Percentiles rank a stretch among this genome's conserved stretches.
Evolutionary conservation across 2,888 invertebrate species (phyloP).

Genomic region (Alcis repandata): DNA sequence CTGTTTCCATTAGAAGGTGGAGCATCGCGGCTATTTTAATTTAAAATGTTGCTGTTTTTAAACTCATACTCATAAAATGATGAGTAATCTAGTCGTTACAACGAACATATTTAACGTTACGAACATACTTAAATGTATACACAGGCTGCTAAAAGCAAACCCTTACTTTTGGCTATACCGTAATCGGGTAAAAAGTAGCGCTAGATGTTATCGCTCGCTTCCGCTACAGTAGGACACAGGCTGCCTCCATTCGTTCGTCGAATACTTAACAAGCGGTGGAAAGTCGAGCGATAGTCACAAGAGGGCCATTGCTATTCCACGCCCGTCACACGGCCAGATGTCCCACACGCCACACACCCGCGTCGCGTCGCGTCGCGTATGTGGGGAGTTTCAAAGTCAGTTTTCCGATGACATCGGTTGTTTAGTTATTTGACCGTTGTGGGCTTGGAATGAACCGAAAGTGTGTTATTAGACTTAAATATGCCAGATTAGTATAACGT

Average conservation of each 20-base stretch:
- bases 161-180: no score
- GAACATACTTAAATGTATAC: no score
- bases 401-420: conserved; percentile 24
- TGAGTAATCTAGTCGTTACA: no score
- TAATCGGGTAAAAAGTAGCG: neutral
- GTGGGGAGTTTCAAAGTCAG: conserved; percentile 36
- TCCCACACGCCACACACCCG: conserved; percentile 37
- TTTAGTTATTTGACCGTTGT: conserved; percentile 29
- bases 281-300: conserved; percentile 69
- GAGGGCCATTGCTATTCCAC: conserved; percentile 69
- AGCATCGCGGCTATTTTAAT: no score
- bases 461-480: neutral
- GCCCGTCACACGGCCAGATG: conserved; percentile 65
- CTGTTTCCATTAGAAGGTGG: no score
- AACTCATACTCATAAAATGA: no score
- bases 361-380: conserved; percentile 27
- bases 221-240: conserved; percentile 17
- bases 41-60: no score
- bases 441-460: neutral
- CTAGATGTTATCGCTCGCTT: neutral
- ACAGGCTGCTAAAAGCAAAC: no score
- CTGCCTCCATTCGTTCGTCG: conserved; percentile 54
- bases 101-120: no score
- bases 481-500: no score
- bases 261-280: conserved; percentile 71